Conservation (phyloP, 2,113 vertebrate species). For the Chinchilla lanigera region DNA sequence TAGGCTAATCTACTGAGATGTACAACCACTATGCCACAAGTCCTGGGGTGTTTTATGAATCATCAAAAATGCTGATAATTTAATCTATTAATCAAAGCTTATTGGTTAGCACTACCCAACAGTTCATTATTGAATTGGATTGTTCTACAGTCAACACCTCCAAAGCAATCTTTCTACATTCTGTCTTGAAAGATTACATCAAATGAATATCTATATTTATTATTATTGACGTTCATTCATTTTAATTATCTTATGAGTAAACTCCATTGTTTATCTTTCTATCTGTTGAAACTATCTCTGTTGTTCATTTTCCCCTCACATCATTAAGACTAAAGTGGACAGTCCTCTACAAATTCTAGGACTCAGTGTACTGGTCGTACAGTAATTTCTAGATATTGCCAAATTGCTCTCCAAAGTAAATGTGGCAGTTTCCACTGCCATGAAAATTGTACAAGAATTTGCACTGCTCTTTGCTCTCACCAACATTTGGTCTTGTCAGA, state of each 20-base stretch:
- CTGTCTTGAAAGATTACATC: background rate
- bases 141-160: background rate
- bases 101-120: background rate
- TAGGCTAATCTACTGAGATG: background rate
- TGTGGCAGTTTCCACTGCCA: background rate
- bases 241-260: background rate
- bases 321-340: background rate
- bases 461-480: background rate
- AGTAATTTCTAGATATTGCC: background rate
- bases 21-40: background rate
- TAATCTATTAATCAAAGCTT: background rate
- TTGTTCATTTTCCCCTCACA: background rate
- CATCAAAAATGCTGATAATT: background rate
- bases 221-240: background rate
- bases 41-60: background rate
- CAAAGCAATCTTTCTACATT: background rate
- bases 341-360: background rate
- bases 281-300: background rate
- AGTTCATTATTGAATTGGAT: background rate
- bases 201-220: background rate
- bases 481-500: background rate
- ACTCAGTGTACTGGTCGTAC: too few relatives aligned
- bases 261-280: background rate
- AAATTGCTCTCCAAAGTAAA: background rate
- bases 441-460: background rate